A percentile compares a stretch with the other conserved stretches of the same genome.
Conservation (phyloP, 2,797 vertebrate species). For the Phrynocephalus vlangalii region DNA sequence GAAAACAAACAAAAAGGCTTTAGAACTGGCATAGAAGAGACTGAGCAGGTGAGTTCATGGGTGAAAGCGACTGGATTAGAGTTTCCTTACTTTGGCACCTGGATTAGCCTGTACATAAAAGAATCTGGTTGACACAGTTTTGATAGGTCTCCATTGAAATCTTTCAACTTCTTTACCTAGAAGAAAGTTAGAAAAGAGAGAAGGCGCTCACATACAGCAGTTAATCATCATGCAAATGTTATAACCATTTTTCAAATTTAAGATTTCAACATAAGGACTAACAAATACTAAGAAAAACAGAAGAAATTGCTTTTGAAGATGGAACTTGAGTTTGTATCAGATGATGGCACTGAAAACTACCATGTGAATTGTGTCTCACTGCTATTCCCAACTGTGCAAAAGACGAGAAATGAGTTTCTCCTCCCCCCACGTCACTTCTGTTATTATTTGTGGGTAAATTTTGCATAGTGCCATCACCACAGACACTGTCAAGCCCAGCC, state of each 20-base stretch:
- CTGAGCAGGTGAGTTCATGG: slow-evolving; percentile 18
- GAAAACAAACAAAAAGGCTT: slow-evolving; percentile 60
- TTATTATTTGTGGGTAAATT: background rate
- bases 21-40: slow-evolving; percentile 41
- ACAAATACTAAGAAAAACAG: background rate
- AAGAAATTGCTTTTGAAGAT: background rate
- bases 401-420: no score
- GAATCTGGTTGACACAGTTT: slow-evolving; percentile 95
- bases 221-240: slow-evolving; percentile 45
- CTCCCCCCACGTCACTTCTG: background rate
- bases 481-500: background rate
- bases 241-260: slow-evolving; percentile 5
- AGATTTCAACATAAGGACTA: background rate
- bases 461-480: no score
- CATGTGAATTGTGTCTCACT: background rate
- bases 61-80: slow-evolving; percentile 40
- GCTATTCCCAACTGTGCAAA: no score
- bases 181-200: slow-evolving; percentile 11
- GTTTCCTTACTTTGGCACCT: slow-evolving; percentile 91
- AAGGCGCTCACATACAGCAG: slow-evolving; percentile 49
- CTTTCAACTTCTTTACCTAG: slow-evolving; percentile 92
- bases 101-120: slow-evolving; percentile 94
- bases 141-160: slow-evolving; percentile 90
- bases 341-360: background rate
- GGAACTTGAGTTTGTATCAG: background rate